A percentile compares a stretch with the other conserved stretches of the same genome.
phyloP scores from a whole-genome alignment of 1,140 invertebrate genomes.

The Drosophila rhopaloa region DNA sequence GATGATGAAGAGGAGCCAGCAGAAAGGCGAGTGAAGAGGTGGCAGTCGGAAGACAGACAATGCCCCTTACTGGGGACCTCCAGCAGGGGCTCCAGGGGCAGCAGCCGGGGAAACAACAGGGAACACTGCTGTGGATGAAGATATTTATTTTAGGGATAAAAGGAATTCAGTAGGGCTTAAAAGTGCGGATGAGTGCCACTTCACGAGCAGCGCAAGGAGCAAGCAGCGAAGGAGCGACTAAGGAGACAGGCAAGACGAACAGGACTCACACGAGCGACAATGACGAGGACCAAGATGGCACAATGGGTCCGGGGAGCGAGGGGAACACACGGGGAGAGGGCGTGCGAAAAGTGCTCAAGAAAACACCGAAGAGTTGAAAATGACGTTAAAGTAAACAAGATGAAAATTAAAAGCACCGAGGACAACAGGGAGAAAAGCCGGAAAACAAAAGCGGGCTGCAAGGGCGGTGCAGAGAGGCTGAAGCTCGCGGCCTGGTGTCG shows the following conservation, averaged over 20 bases:
- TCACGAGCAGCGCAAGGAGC: conserved; percentile 74
- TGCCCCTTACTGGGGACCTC: conserved; percentile 60
- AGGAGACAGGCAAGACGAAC: conserved; percentile 47
- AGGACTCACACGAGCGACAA: conserved; percentile 65
- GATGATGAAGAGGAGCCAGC: conserved; percentile 65
- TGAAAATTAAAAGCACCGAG: conserved; percentile 77
- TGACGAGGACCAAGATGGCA: conserved; percentile 42
- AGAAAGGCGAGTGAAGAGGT: conserved; percentile 23
- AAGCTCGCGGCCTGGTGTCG: conserved; percentile 49
- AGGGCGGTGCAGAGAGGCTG: not conserved
- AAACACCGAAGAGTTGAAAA: conserved; percentile 83
- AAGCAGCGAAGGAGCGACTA: conserved; percentile 31
- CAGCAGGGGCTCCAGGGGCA: conserved; percentile 34
- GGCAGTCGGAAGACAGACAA: conserved; percentile 45
- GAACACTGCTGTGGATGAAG: conserved; percentile 70
- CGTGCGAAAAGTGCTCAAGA: conserved; percentile 74
- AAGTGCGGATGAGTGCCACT: conserved; percentile 84
- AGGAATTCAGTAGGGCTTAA: conserved; percentile 84
- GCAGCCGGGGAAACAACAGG: conserved; percentile 26
- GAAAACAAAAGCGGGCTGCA: conserved; percentile 14
- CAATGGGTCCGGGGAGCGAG: conserved; percentile 24
- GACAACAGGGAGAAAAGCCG: conserved; percentile 20
- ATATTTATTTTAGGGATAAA: conserved; percentile 84
- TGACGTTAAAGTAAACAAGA: conserved; percentile 84
- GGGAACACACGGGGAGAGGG: conserved; percentile 50